Percentiles rank a stretch among this genome's conserved stretches.
These are phyloP conservation scores for Cyanistes caeruleus DNA, from an alignment of 2,113 vertebrate species.

Conservation along the genomic window DNA sequence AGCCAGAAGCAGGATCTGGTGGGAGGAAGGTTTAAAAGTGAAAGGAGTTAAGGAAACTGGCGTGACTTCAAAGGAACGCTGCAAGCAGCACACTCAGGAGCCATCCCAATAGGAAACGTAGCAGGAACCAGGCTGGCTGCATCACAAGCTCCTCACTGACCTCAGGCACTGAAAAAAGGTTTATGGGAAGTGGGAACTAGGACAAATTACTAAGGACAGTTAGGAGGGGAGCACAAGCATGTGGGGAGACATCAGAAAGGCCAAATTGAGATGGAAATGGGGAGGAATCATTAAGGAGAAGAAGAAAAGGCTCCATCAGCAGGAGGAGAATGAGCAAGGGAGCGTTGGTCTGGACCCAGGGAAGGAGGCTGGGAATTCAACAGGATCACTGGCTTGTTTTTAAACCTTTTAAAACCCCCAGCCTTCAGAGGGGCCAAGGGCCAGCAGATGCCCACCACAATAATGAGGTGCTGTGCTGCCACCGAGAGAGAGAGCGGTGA, in stretches of 20 bases:
- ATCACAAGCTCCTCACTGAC: not conserved
- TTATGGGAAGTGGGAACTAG: slow-evolving; percentile 10
- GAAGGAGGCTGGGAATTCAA: not conserved
- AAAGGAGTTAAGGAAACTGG: not conserved
- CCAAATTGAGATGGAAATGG: slow-evolving; percentile 31
- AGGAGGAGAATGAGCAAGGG: not conserved
- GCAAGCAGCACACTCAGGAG: not conserved
- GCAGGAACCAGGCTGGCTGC: not conserved
- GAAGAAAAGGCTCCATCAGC: not conserved
- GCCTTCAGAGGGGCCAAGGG: not conserved
- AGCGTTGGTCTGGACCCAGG: not conserved
- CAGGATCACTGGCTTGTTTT: not conserved
- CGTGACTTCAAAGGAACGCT: not conserved
- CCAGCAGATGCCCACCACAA: not conserved
- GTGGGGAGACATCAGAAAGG: not conserved
- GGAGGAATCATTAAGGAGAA: not conserved
- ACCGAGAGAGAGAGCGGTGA: rapidly evolving
- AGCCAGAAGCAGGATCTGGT: not conserved
- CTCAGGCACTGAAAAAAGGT: not conserved
- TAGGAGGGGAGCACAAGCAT: not conserved
- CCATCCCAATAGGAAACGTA: not conserved
- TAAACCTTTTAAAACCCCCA: not conserved
- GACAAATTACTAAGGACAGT: slow-evolving; percentile 15
- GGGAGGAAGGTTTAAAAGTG: not conserved
- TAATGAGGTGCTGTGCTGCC: not conserved